Evolutionary conservation across 2,797 vertebrate species (phyloP).

Genomic region (Lagodon rhomboides): DNA sequence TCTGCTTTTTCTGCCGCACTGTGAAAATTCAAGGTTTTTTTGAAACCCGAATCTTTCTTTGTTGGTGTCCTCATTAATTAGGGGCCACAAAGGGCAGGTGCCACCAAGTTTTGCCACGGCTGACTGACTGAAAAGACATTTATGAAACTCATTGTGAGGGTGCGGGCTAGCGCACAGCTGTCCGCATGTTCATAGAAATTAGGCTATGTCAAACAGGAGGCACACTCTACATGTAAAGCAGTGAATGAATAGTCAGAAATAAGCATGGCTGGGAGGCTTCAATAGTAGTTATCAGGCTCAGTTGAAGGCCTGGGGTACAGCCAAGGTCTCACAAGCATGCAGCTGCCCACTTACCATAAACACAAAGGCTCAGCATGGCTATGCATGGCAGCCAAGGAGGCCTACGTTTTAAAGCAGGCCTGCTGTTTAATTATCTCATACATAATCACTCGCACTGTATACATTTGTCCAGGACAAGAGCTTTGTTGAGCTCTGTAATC

Average conservation of each 20-base stretch:
- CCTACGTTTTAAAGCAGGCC: constrained; percentile 79
- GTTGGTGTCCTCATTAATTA: constrained; percentile 66
- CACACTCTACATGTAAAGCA: constrained; percentile 76
- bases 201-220: constrained; percentile 78
- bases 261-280: constrained; percentile 77
- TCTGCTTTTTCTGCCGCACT: constrained; percentile 21
- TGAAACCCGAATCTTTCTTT: constrained; percentile 45
- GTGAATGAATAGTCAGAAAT: constrained; percentile 80
- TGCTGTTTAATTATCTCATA: constrained; percentile 85
- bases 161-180: constrained; percentile 75
- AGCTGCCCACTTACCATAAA: constrained; percentile 89
- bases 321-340: constrained; percentile 83
- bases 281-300: constrained; percentile 77
- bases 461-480: constrained; percentile 77
- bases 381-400: constrained; percentile 82
- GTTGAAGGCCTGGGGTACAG: constrained; percentile 78
- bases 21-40: constrained; percentile 39
- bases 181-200: constrained; percentile 76
- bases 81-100: constrained; percentile 64
- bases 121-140: constrained; percentile 64
- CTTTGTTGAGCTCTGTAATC: constrained; percentile 76
- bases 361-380: constrained; percentile 86
- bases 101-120: constrained; percentile 60
- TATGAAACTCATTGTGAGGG: constrained; percentile 71
- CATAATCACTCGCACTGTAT: constrained; percentile 83